A percentile compares a stretch with the other conserved stretches of the same genome.
Evolutionary conservation across 2,888 invertebrate species (phyloP).

Genomic region (Arctia plantaginis): DNA sequence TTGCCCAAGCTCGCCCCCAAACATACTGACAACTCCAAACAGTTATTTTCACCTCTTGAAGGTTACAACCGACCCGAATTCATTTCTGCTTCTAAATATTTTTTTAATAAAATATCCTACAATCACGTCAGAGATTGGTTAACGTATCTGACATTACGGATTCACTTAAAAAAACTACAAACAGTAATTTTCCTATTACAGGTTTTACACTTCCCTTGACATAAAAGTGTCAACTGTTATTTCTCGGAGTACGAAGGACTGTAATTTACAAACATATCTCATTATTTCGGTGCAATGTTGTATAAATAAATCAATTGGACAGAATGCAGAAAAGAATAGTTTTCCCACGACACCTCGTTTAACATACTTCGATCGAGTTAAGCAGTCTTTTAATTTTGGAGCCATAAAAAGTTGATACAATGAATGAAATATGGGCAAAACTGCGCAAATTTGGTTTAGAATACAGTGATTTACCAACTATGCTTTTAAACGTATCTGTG

Average conservation of each 20-base stretch:
- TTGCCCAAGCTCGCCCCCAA: no score
- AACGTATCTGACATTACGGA: background rate
- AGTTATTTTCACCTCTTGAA: no score
- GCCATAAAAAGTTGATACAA: background rate
- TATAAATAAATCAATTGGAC: background rate
- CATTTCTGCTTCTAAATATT: background rate
- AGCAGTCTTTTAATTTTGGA: background rate
- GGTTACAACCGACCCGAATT: no score
- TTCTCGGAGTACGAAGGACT: background rate
- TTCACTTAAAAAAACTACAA: conserved; percentile 1
- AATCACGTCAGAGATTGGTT: background rate
- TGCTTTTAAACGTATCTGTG: conserved; percentile 53
- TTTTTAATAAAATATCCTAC: background rate
- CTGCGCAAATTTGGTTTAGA: conserved; percentile 50
- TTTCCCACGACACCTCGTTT: background rate
- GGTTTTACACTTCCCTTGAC: background rate
- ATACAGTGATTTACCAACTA: conserved; percentile 55
- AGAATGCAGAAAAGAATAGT: background rate
- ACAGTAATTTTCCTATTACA: background rate
- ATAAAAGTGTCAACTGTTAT: conserved; percentile 2
- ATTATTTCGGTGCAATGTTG: background rate
- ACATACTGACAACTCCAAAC: no score
- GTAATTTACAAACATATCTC: conserved; percentile 8
- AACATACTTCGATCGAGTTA: background rate
- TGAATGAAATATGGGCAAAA: conserved; percentile 14